A percentile compares a stretch with the other conserved stretches of the same genome.
phyloP scores from a whole-genome alignment of 2,797 vertebrate genomes.

The Cryptoprocta ferox region DNA sequence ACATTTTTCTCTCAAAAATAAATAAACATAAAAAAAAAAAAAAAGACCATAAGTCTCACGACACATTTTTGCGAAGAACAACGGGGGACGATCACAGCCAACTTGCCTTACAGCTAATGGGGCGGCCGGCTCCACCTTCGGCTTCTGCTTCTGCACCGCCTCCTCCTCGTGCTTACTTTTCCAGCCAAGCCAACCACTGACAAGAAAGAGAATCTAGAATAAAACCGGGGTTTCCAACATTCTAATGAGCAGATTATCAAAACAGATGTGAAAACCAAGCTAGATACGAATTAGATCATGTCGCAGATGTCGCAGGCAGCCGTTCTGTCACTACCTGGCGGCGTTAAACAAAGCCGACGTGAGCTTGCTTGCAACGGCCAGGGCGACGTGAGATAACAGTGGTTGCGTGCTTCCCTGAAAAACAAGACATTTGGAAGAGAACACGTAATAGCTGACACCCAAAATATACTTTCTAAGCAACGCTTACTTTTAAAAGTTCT shows the following conservation, averaged over 20 bases:
- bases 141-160: conserved; percentile 93
- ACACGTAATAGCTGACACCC: neutral
- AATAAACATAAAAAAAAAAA: too few species aligned
- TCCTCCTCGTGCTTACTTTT: conserved; percentile 96
- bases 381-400: conserved; percentile 96
- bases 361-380: conserved; percentile 98
- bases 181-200: conserved; percentile 98
- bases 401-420: conserved; percentile 96
- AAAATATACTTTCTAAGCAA: neutral
- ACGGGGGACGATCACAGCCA: neutral
- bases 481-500: neutral
- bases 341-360: conserved; percentile 98
- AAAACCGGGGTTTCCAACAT: neutral
- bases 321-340: conserved; percentile 91
- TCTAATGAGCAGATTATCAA: neutral
- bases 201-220: conserved; percentile 53
- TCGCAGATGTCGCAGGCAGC: neutral
- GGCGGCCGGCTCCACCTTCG: conserved; percentile 96
- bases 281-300: neutral
- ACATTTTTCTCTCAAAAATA: too few species aligned
- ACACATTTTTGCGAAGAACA: neutral
- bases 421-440: conserved; percentile 39
- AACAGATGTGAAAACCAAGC: neutral
- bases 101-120: conserved; percentile 93
- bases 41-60: neutral